Base-by-base conservation (phyloP, 2,113 vertebrate species). In the Geothlypis trichas region DNA sequence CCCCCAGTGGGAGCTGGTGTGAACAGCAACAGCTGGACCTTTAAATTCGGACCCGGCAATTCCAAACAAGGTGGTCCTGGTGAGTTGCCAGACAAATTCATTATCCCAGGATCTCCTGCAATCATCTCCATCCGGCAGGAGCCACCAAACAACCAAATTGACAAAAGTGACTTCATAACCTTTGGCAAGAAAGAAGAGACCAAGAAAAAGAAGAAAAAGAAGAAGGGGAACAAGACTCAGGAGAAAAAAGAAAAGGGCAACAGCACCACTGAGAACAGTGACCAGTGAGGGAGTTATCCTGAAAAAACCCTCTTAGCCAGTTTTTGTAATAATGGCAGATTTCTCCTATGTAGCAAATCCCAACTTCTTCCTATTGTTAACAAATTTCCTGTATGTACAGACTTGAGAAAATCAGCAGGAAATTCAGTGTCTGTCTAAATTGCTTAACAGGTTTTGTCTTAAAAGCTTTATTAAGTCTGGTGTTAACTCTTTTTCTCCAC, bases 11-110 rank as follows among this genome's bases (percentile, higher is more conserved):
- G 99, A 80, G 99, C 99, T 81, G 99, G 99, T 28, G 98, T 99
- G 96, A 99, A 99, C 98, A 99, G 99, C 98, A 99, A 99, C 98
- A 99, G 99, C 98, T 99, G 99, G 99, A 99, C 99, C 98, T 99
- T 99, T 98, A 99, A 99, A 94, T 99, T 99, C 33, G 99, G 99
- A 97, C 98, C 99, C 3, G 98, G 98, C 97, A 98, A 99, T 95
- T 98, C 98, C 92, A 99, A 99, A 98, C 99, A 99, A 98, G 98
- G 99, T 96, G 99, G 99, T 97, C 98, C 99, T 46, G 99, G 99
- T 93, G 99, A 99, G 97, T 99, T 99, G 96, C 99, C 99, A 94
- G 99, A 99, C 98, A 99, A 99, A 98, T 99, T 99, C 98, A 99
- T 99, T 98, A 99, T 99, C 97, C 99, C 99, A 16, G 99, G 99